Evolutionary conservation across 2,113 vertebrate species (phyloP).

Genomic region (Empidonax traillii): DNA sequence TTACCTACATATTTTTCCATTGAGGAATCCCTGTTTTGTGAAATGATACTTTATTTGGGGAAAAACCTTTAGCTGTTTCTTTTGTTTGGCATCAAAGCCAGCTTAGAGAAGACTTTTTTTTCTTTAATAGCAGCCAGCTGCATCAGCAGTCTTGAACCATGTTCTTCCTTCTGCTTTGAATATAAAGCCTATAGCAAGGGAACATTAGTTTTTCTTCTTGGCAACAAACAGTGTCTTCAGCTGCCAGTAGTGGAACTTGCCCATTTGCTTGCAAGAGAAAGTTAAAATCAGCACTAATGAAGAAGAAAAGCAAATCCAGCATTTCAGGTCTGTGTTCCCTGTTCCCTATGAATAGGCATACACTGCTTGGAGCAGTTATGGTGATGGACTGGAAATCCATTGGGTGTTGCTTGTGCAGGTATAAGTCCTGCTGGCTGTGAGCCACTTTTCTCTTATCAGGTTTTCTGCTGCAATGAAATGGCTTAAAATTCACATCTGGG

Average conservation of each 20-base stretch:
- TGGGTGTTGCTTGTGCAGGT: background rate
- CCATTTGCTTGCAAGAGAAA: conserved; percentile 23
- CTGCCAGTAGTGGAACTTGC: conserved; percentile 14
- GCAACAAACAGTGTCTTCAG: background rate
- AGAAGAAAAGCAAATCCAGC: conserved; percentile 27
- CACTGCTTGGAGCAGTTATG: background rate
- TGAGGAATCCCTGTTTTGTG: background rate
- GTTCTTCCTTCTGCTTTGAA: conserved; percentile 42
- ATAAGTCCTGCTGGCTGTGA: background rate
- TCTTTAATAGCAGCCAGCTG: conserved; percentile 2
- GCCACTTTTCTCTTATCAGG: background rate
- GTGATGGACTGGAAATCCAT: background rate
- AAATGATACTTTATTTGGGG: background rate
- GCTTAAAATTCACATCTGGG: background rate
- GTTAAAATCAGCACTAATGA: conserved; percentile 27
- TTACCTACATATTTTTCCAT: background rate
- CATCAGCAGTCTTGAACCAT: conserved; percentile 23
- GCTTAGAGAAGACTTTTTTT: background rate
- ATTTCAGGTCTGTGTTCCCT: background rate
- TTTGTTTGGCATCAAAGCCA: conserved; percentile 29
- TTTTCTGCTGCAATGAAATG: background rate
- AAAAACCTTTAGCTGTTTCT: conserved; percentile 20
- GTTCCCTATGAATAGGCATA: background rate
- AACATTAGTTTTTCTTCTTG: background rate
- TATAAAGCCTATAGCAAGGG: conserved; percentile 22